Evolutionary conservation across 2,113 vertebrate genomes (phyloP).

Genomic region (Meles meles): DNA sequence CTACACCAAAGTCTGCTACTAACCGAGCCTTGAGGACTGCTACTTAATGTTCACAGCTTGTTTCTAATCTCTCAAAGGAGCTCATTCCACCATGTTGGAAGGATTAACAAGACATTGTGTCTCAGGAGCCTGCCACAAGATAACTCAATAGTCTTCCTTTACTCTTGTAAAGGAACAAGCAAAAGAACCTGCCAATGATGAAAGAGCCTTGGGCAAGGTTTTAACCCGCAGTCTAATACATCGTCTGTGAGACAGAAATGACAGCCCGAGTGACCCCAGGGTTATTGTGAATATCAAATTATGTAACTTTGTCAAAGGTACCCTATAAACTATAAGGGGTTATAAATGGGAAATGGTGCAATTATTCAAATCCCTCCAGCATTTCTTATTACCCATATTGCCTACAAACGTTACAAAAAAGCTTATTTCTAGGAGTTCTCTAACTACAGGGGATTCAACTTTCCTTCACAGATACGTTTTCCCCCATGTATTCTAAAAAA

Average conservation of each 20-base stretch:
- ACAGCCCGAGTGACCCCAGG: neutral
- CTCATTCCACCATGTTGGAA: neutral
- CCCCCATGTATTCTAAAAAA: neutral
- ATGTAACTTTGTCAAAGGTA: neutral
- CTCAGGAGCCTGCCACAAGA: neutral
- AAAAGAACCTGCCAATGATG: neutral
- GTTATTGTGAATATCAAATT: neutral
- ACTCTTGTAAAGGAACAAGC: neutral
- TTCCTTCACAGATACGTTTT: neutral
- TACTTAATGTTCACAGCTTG: neutral
- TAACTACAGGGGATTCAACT: neutral
- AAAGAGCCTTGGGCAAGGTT: neutral
- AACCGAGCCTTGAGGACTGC: neutral
- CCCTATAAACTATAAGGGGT: neutral
- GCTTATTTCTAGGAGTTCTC: neutral
- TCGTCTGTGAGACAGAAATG: neutral
- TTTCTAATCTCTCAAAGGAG: neutral
- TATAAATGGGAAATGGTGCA: neutral
- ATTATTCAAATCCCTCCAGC: neutral
- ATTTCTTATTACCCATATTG: neutral
- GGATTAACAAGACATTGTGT: neutral
- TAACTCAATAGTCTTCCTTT: neutral
- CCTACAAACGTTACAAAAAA: neutral
- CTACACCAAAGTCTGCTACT: neutral
- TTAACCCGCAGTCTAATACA: neutral